Percentiles rank a stretch among this genome's conserved stretches.
These are phyloP conservation scores for Eupsilia transversa DNA, from an alignment of 2,888 invertebrate species.

Conservation along the genomic window DNA sequence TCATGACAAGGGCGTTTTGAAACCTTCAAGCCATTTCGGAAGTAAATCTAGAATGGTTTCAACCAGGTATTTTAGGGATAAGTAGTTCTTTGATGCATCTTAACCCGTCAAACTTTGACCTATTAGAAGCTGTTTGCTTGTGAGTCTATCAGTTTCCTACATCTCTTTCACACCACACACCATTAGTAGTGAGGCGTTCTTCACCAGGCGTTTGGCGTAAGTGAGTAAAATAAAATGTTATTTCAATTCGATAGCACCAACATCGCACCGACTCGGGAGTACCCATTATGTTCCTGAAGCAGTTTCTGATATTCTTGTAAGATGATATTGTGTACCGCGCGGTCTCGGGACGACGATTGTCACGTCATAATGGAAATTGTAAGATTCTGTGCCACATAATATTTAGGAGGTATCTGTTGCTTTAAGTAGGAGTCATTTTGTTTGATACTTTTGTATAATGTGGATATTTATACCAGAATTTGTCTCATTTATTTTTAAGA, in stretches of 20 bases:
- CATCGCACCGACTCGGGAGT: slow-evolving; percentile 7
- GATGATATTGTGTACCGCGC: slow-evolving; percentile 29
- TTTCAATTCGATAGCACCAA: slow-evolving; percentile 6
- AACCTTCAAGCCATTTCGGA: neutral
- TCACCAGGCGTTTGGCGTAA: neutral
- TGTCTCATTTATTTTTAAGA: neutral
- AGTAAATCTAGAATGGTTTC: neutral
- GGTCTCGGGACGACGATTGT: slow-evolving; percentile 37
- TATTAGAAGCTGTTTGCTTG: too few species aligned
- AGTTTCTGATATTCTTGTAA: slow-evolving; percentile 47
- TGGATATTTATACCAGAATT: neutral
- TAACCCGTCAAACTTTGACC: too few species aligned
- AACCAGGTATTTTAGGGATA: neutral
- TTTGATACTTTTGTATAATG: neutral
- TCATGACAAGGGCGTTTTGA: slow-evolving; percentile 21
- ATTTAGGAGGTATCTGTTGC: slow-evolving; percentile 41
- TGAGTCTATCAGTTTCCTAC: neutral
- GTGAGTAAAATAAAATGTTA: slow-evolving; percentile 29
- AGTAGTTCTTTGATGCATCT: neutral
- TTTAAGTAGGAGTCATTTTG: neutral
- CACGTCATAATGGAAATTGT: slow-evolving; percentile 33
- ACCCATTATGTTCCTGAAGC: slow-evolving; percentile 25
- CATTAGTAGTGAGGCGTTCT: slow-evolving; percentile 3
- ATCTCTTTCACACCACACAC: neutral
- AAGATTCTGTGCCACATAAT: slow-evolving; percentile 22